These are phyloP conservation scores for Drosophila nigromelanica DNA, from an alignment of 1,140 invertebrate genomes.

Conservation along the genomic window DNA sequence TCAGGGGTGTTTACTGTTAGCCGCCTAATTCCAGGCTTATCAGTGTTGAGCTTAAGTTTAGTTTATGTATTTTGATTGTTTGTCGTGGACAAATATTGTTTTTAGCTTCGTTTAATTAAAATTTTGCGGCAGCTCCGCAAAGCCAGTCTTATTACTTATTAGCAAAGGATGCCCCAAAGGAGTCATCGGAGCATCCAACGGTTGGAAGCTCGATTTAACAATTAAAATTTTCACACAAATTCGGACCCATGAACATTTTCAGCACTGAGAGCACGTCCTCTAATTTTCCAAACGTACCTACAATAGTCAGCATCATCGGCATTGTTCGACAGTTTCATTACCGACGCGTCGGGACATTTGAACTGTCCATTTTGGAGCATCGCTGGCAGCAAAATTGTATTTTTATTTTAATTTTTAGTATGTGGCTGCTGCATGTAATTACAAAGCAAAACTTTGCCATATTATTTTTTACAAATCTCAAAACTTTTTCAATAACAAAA, in stretches of 20 bases:
- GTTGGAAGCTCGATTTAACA: conserved; percentile 5
- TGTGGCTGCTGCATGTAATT: conserved; percentile 68
- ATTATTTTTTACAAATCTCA: conserved; percentile 68
- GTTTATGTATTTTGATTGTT: conserved; percentile 60
- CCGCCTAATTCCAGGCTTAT: conserved; percentile 67
- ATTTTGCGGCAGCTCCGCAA: conserved; percentile 14
- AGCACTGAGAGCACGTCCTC: conserved; percentile 17
- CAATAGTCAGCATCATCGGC: not conserved
- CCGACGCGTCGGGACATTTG: conserved; percentile 21
- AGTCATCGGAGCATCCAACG: too few species aligned
- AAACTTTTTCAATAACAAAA: conserved; percentile 81
- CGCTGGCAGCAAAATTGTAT: not conserved
- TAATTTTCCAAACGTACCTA: not conserved
- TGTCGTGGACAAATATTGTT: conserved; percentile 60
- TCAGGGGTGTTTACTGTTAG: conserved; percentile 56
- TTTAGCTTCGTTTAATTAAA: conserved; percentile 46
- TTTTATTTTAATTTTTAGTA: conserved; percentile 33
- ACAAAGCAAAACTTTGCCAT: conserved; percentile 77
- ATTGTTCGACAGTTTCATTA: conserved; percentile 10
- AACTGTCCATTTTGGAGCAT: conserved; percentile 6
- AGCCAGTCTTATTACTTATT: not conserved
- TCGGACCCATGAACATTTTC: conserved; percentile 36
- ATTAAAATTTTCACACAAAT: conserved; percentile 33
- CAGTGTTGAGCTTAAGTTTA: conserved; percentile 57
- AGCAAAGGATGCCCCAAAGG: conserved; percentile 4